These are phyloP conservation scores for Noctuana brunneofusca DNA, from an alignment of 2,888 invertebrate species.

Conservation along the genomic window DNA sequence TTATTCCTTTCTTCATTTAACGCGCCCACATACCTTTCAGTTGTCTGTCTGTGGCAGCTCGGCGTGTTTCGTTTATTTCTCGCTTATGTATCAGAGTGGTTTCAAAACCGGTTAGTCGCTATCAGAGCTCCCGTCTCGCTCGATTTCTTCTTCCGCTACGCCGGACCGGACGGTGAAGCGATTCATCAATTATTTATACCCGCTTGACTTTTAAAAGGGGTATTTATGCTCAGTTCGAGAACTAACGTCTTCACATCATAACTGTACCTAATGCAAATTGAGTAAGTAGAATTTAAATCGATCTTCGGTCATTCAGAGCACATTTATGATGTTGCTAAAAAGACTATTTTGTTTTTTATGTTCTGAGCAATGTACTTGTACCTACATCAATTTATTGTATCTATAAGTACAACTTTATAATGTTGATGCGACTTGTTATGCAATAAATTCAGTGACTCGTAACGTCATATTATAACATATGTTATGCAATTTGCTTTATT, in stretches of 20 bases:
- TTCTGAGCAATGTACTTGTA: too few species aligned
- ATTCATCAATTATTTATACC: slow-evolving; percentile 69
- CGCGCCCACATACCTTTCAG: slow-evolving; percentile 48
- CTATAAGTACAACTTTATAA: too few species aligned
- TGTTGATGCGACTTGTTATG: too few species aligned
- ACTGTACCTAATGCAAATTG: slow-evolving; percentile 49
- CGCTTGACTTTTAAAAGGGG: slow-evolving; percentile 58
- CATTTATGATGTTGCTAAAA: slow-evolving; percentile 5
- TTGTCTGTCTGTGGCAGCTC: slow-evolving; percentile 48
- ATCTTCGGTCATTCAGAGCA: background rate
- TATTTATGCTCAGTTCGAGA: slow-evolving; percentile 47
- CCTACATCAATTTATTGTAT: too few species aligned
- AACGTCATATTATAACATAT: too few species aligned
- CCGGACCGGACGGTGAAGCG: slow-evolving; percentile 49
- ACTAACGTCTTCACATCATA: slow-evolving; percentile 49
- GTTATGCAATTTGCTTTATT: too few species aligned
- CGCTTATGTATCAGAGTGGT: slow-evolving; percentile 27
- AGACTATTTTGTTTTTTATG: background rate
- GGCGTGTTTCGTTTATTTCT: slow-evolving; percentile 38
- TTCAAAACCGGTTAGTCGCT: slow-evolving; percentile 58
- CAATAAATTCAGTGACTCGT: too few species aligned
- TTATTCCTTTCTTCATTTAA: slow-evolving; percentile 55
- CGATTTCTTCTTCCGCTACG: slow-evolving; percentile 67
- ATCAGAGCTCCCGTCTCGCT: slow-evolving; percentile 58
- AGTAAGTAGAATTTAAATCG: slow-evolving; percentile 36